Conservation (phyloP, 2,113 vertebrate species). For the Zosterops pallidus region DNA sequence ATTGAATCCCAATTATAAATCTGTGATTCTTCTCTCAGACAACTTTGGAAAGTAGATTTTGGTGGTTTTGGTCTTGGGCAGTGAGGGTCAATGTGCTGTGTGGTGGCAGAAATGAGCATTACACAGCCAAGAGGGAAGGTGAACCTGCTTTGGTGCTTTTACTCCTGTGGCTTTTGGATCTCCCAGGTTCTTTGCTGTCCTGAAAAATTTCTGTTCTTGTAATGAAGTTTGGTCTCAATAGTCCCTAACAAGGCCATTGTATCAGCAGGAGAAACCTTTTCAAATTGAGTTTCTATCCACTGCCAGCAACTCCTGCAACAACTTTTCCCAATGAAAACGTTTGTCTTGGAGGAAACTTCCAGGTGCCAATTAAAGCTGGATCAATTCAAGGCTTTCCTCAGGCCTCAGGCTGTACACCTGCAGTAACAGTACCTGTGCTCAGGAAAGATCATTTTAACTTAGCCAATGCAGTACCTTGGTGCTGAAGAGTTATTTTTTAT, state of each 20-base stretch:
- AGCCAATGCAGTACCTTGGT: no score
- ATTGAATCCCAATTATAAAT: background rate
- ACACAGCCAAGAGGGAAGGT: background rate
- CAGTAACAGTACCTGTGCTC: background rate
- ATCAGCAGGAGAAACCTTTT: background rate
- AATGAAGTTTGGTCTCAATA: background rate
- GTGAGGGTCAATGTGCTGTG: fast-evolving
- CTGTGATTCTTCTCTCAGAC: background rate
- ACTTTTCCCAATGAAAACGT: background rate
- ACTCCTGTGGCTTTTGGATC: background rate
- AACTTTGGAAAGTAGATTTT: background rate
- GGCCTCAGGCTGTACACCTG: background rate
- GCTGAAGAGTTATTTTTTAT: background rate
- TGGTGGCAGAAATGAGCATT: background rate
- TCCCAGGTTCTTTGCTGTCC: background rate
- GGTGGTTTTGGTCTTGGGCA: background rate
- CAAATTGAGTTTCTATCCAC: background rate
- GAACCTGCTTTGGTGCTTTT: background rate
- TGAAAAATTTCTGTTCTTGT: background rate
- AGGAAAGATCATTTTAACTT: background rate
- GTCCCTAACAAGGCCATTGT: background rate
- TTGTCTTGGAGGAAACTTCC: background rate
- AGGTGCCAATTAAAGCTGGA: background rate
- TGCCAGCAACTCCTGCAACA: background rate
- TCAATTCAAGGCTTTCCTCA: background rate